Base-by-base conservation (phyloP, 2,113 vertebrate genomes). In the Phrynosoma blainvillii region DNA sequence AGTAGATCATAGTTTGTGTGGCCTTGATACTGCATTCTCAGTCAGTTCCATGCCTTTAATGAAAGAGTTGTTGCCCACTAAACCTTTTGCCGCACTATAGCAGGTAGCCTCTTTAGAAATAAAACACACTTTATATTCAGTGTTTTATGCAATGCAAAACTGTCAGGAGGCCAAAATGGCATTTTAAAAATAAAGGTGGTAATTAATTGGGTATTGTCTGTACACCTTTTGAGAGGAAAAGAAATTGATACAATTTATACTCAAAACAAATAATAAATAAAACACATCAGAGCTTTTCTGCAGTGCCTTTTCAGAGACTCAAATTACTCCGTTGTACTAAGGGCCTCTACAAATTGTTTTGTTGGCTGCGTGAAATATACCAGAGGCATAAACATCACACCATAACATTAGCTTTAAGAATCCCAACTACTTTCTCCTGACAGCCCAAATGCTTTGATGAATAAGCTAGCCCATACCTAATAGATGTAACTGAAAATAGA, bases 321-420 rank as follows among this genome's bases (percentile, higher is more conserved):
- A 80, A 20, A 56, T 40, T 5, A n/a, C 40, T 74, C 18, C 14
- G 27, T 27, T 13, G 10, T 13, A 21, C 18, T 14, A 25, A 65
- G 18, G 25, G 2, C 14, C 1, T 47, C 75, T 0, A 0, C 13
- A 47, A 81, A 7, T 77, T 32, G 52, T 7, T 1, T 4, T 73
- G 42, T 1, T 14, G 85, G 75, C 18, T 65, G 23, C 1, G 59
- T 14, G 12, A 16, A 0, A 14, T 71, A 36, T 16, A 65, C 2
- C 81, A 77, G 4, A 27, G 42, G 78, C 56, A 75, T 85, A 20
- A 82, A 14, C 12, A 1, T 23, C 36, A 47, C 1, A 1, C 18
- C 2, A 13, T 73, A 73, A n/a, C 7, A 8, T n/a, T 40, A 65
- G 21, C 10, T 27, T 59, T 75, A 36, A 84, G 18, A 47, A 1